These are phyloP conservation scores for Apamea epomidion DNA, from an alignment of 2,888 invertebrate genomes.

Conservation along the genomic window DNA sequence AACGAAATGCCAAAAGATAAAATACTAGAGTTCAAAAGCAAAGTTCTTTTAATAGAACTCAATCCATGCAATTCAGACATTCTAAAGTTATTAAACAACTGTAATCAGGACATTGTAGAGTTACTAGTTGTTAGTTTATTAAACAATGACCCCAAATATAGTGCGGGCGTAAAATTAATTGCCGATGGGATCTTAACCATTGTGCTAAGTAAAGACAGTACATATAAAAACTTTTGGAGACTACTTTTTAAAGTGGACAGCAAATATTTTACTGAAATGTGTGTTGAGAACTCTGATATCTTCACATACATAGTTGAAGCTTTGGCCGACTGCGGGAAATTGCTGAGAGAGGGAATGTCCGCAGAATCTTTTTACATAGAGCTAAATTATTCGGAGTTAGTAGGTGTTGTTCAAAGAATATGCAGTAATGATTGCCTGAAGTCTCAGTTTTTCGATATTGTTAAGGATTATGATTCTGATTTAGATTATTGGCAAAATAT, in stretches of 20 bases:
- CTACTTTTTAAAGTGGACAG: conserved; percentile 76
- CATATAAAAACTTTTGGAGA: conserved; percentile 80
- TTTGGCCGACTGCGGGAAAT: conserved; percentile 83
- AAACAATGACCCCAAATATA: conserved; percentile 72
- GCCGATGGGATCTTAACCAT: conserved; percentile 70
- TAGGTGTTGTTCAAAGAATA: conserved; percentile 82
- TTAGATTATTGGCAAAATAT: conserved; percentile 84
- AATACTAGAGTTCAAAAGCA: conserved; percentile 79
- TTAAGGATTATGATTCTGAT: conserved; percentile 84
- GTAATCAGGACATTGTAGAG: conserved; percentile 74
- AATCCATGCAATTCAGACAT: conserved; percentile 66
- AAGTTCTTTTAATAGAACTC: conserved; percentile 76
- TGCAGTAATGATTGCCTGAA: conserved; percentile 80
- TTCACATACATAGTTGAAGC: conserved; percentile 79
- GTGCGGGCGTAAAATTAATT: conserved; percentile 69
- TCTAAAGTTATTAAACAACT: conserved; percentile 74
- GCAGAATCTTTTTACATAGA: conserved; percentile 85
- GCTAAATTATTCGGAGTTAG: conserved; percentile 88
- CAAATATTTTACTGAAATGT: conserved; percentile 76
- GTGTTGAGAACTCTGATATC: conserved; percentile 76
- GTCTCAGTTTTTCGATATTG: conserved; percentile 82
- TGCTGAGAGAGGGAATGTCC: conserved; percentile 80
- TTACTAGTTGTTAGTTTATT: conserved; percentile 79
- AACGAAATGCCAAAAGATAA: conserved; percentile 75
- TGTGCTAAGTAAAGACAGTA: conserved; percentile 72